Base-by-base conservation (phyloP, 2,888 invertebrate species). In the Calameuta pallipes region DNA sequence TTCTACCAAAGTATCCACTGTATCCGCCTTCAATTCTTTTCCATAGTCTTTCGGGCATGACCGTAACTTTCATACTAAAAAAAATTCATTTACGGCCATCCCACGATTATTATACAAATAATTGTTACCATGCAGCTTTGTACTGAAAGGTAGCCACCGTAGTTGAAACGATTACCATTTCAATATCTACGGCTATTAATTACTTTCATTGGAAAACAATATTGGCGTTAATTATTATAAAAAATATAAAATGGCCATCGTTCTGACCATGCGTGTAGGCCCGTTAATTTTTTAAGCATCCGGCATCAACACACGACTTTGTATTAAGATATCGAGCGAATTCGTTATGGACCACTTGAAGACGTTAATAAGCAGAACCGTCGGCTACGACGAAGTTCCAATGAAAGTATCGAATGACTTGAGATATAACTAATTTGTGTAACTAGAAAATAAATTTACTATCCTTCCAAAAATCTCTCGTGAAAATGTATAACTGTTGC, bases 81-180 rank as follows among this genome's bases (percentile, higher is more conserved):
- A 31, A 71, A 33, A 34, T 23, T 33, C 30, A 23, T 71, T 30
- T 71, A 71, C 71, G 71, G 71, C 71, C 71, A 71, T 34, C 31
- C 71, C 71, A 33, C 6, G 88, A 88, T 71, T 71, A 15, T 71
- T 71, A 71, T 15, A 35, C 33, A 71, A 71, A 71, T 56, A 56
- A 31, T 34, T 36, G 35, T 41, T 75, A 33, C 33, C 36, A 41
- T 77, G 41, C 35, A 56, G 37, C 73, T 1, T 56, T 56, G 1
- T 56, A 56, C 56, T 56, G 56, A 23, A 56, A 56, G 56, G 56
- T 56, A 56, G 23, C 23, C 23, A 23, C 6, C 2, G 2, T 56
- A 56, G 23, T 56, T 23, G 9, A 56, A 56, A 56, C 56, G 56
- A 56, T 56, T 56, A 1, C 23, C 56, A 56, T 23, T 56, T 56